These are phyloP conservation scores for Agrotis exclamationis DNA, from an alignment of 2,888 invertebrate genomes.

Conservation along the genomic window DNA sequence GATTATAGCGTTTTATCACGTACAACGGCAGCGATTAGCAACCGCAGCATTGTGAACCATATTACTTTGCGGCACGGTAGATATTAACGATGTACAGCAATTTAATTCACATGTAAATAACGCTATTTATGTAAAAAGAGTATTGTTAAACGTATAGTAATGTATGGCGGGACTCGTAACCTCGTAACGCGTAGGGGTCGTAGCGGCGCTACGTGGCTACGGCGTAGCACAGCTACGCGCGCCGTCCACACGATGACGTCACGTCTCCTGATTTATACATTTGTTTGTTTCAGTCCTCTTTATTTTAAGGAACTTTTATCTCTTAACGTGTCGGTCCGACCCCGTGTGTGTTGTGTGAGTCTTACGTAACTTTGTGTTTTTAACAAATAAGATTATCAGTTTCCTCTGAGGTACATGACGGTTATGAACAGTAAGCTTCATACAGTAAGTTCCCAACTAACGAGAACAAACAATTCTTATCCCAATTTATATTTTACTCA, in stretches of 20 bases:
- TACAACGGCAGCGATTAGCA: neutral
- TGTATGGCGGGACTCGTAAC: constrained; percentile 36
- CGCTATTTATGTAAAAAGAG: constrained; percentile 59
- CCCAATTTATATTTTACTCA: too few relatives aligned
- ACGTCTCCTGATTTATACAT: constrained; percentile 32
- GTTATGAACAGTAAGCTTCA: neutral
- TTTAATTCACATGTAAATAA: constrained; percentile 57
- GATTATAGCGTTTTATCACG: constrained; percentile 50
- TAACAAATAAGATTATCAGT: constrained; percentile 6
- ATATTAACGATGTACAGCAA: neutral
- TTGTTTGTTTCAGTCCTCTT: constrained; percentile 19
- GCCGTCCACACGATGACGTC: constrained; percentile 26
- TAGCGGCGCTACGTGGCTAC: constrained; percentile 55
- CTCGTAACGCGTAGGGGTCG: constrained; percentile 51
- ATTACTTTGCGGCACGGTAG: constrained; percentile 12
- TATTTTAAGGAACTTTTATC: constrained; percentile 15
- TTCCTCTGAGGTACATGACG: neutral
- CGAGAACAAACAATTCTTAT: too few relatives aligned
- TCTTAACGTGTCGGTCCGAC: neutral
- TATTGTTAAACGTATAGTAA: constrained; percentile 53
- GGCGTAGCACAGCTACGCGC: constrained; percentile 27
- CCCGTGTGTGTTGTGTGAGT: neutral
- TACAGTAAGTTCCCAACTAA: neutral
- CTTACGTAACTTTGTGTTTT: neutral
- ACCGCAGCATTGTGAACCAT: constrained; percentile 26